A percentile compares a stretch with the other conserved stretches of the same genome.
Evolutionary conservation across 30 jellyfish, hydroid and myxozoan species (phyloP).

Genomic region (Pseudorhiza aurosa): DNA sequence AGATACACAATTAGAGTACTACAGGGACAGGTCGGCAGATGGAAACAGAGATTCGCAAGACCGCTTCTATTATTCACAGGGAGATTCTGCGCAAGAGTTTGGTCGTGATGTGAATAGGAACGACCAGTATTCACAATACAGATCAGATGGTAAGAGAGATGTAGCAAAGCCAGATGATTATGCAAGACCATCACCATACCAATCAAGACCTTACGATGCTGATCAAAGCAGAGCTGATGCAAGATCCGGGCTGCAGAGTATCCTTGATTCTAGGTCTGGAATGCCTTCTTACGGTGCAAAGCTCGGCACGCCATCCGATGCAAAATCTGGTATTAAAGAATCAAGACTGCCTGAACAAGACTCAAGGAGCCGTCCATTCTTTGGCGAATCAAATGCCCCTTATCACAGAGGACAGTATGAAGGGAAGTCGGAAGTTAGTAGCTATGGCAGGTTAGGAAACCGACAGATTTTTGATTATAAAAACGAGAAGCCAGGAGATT

Average conservation of each 20-base stretch:
- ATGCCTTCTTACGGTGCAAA: too few relatives aligned
- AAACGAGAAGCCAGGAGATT: neutral
- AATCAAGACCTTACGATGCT: neutral
- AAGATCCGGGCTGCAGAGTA: neutral
- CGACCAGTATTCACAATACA: neutral
- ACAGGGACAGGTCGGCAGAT: neutral
- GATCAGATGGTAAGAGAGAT: slow-evolving; percentile 15
- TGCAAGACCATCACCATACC: neutral
- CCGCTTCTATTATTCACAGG: neutral
- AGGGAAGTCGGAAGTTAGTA: neutral
- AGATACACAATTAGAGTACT: neutral
- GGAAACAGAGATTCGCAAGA: neutral
- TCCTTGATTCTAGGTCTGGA: neutral
- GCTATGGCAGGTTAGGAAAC: neutral
- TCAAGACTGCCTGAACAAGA: too few relatives aligned
- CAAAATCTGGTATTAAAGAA: too few relatives aligned
- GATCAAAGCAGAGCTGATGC: neutral
- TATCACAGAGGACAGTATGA: too few relatives aligned
- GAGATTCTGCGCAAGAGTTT: neutral
- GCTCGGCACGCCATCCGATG: too few relatives aligned
- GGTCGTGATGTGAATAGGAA: neutral
- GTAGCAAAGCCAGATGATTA: neutral
- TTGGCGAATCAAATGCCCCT: too few relatives aligned
- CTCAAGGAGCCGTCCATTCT: too few relatives aligned
- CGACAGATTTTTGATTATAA: neutral